Conservation (phyloP, 2,113 vertebrate species). For the Lophius piscatorius region DNA sequence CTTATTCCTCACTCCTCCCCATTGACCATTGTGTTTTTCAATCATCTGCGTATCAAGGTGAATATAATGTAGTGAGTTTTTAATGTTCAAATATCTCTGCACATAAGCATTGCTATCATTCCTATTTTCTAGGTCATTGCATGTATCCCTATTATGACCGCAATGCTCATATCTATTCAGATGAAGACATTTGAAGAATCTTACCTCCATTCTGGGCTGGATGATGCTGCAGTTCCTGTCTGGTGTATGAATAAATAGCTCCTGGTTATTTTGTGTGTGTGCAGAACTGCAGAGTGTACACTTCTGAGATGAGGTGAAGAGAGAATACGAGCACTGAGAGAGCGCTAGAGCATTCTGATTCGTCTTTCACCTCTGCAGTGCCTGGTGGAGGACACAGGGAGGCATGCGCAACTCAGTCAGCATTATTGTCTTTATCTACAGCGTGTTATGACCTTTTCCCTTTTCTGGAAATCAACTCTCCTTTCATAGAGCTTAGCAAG, state of each 20-base stretch:
- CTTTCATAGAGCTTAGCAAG: too few relatives aligned
- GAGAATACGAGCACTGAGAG: constrained; percentile 46
- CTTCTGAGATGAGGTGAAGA: constrained; percentile 32
- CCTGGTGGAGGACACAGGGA: constrained; percentile 23
- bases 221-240: constrained; percentile 34
- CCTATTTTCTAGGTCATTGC: constrained; percentile 18
- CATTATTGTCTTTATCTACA: constrained; percentile 23
- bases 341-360: constrained; percentile 52
- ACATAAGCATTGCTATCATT: not conserved
- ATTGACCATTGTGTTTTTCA: not conserved
- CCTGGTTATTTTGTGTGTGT: constrained; percentile 11
- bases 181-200: constrained; percentile 9
- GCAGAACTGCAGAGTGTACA: constrained; percentile 47
- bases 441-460: constrained; percentile 38
- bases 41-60: too few relatives aligned
- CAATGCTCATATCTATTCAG: not conserved
- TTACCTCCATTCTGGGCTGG: constrained; percentile 53
- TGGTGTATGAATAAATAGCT: not conserved
- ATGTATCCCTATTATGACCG: not conserved
- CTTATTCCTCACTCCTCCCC: not conserved
- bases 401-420: constrained; percentile 22
- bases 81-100: not conserved
- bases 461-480: too few relatives aligned
- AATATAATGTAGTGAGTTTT: too few relatives aligned
- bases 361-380: constrained; percentile 62